Conservation (phyloP, 2,888 invertebrate species). For the Latrodectus elegans region DNA sequence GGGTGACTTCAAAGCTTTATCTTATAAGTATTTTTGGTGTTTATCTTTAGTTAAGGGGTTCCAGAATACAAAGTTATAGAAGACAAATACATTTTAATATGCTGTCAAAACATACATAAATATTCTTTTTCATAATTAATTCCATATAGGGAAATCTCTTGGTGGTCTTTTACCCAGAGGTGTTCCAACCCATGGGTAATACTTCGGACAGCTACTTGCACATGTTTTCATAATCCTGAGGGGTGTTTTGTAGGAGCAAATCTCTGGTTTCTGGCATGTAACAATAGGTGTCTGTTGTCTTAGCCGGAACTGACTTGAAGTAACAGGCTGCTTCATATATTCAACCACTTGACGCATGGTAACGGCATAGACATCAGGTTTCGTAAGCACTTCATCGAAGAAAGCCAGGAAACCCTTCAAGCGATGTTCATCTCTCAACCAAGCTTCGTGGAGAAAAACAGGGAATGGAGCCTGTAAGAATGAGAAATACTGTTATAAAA, state of each 20-base stretch:
- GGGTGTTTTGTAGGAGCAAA: conserved; percentile 33
- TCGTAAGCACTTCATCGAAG: conserved; percentile 43
- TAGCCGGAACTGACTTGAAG: neutral
- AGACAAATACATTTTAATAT: no score
- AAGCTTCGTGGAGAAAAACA: conserved; percentile 81
- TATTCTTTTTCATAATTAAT: neutral
- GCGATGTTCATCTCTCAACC: conserved; percentile 76
- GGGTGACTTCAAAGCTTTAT: no score
- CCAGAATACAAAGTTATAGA: no score
- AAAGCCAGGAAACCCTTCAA: conserved; percentile 65
- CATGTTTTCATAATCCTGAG: conserved; percentile 55
- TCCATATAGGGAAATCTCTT: conserved; percentile 2
- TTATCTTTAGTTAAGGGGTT: no score
- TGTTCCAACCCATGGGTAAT: conserved; percentile 59
- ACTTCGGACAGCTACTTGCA: conserved; percentile 21
- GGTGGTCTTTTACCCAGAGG: conserved; percentile 41
- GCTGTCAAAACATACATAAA: neutral
- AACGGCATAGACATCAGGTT: conserved; percentile 59
- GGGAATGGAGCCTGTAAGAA: conserved; percentile 80
- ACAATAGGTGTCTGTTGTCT: neutral
- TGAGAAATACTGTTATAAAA: no score
- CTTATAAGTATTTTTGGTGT: no score
- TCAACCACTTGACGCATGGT: conserved; percentile 63
- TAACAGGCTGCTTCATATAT: conserved; percentile 45
- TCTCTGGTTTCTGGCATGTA: conserved; percentile 4